Base-by-base conservation (phyloP, 2,113 vertebrate species). In the Rhabdornis inornatus region DNA sequence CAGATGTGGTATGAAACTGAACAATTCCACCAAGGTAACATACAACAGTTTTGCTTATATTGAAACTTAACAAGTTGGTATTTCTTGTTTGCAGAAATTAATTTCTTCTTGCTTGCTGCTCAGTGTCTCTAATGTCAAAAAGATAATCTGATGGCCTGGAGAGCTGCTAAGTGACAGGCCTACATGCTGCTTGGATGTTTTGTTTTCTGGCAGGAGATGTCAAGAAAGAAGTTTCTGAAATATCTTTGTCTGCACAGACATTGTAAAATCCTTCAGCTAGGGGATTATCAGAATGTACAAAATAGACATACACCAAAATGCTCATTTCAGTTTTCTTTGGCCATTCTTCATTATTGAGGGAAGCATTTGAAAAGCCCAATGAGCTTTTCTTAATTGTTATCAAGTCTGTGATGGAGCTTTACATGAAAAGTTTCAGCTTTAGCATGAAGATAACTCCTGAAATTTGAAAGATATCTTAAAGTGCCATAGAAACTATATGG, bases 1-100 rank as follows among this genome's bases (percentile, higher is more conserved):
- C 89, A 99, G 98, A 89, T 99, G 99, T 92, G 99, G 99, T 20
- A 98, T 99, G 98, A 99, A 99, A 95, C 98, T 98, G 66, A 99
- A 98, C 89, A 98, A 97, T 94, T 87, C 97, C 83, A 93, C 98
- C 47, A 99, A 99, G 98, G 99, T 99, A 97, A 90, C 87, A 14
- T 49, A 25, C 47, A 39, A 37, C 2, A 35, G 30, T 42, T 74
- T 75, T 83, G 78, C 49, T 76, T n/a, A 22, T 69, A 71, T 21
- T 42, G 44, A 94, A 74, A 74, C 39, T 33, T 39, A 70, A 24
- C 37, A 76, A 42, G 35, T 11, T 90, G 22, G 2, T 66, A n/a
- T 71, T 84, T 89, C 19, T 71, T 83, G 30, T 87, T 60, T 72
- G 22, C 40, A 69, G 76, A 39, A 33, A 55, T 59, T 47, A 49